phyloP scores from a whole-genome alignment of 2,888 invertebrate species.

The Ptilodon capucinus region DNA sequence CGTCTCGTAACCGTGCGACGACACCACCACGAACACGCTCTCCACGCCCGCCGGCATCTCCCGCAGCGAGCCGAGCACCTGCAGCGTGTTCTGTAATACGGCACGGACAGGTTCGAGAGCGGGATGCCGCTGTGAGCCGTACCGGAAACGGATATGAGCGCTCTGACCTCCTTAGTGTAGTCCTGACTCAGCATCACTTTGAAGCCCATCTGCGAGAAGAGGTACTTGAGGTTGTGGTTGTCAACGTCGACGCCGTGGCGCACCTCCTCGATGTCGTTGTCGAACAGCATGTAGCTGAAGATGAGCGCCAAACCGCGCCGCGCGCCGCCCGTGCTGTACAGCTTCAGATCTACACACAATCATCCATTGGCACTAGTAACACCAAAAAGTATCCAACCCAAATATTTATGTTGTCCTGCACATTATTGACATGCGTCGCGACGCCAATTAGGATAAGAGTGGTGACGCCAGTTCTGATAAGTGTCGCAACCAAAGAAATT shows the following conservation, averaged over 20 bases:
- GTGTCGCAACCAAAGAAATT: too few relatives aligned
- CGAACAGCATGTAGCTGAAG: slow-evolving; percentile 84
- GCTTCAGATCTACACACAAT: slow-evolving; percentile 49
- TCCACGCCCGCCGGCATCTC: slow-evolving; percentile 72
- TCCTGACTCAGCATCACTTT: slow-evolving; percentile 64
- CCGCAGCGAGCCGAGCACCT: slow-evolving; percentile 61
- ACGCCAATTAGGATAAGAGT: too few relatives aligned
- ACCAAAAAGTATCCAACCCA: too few relatives aligned
- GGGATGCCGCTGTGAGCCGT: not conserved
- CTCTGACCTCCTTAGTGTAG: slow-evolving; percentile 63
- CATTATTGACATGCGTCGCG: too few relatives aligned
- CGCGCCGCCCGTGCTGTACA: slow-evolving; percentile 79
- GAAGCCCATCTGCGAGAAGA: slow-evolving; percentile 85
- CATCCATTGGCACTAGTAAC: too few relatives aligned
- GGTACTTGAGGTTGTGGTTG: slow-evolving; percentile 77
- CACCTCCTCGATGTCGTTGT: slow-evolving; percentile 50
- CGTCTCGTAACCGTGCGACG: slow-evolving; percentile 84
- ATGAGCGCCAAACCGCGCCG: slow-evolving; percentile 83
- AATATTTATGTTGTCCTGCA: too few relatives aligned
- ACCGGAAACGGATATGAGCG: not conserved
- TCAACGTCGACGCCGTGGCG: slow-evolving; percentile 85
- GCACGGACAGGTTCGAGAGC: not conserved
- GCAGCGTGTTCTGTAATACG: slow-evolving; percentile 53
- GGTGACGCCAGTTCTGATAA: too few relatives aligned
- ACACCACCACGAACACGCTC: slow-evolving; percentile 85